Percentiles rank a stretch among this genome's conserved stretches.
Evolutionary conservation across 2,888 invertebrate species (phyloP).

Genomic region (Harpalus rubripes): DNA sequence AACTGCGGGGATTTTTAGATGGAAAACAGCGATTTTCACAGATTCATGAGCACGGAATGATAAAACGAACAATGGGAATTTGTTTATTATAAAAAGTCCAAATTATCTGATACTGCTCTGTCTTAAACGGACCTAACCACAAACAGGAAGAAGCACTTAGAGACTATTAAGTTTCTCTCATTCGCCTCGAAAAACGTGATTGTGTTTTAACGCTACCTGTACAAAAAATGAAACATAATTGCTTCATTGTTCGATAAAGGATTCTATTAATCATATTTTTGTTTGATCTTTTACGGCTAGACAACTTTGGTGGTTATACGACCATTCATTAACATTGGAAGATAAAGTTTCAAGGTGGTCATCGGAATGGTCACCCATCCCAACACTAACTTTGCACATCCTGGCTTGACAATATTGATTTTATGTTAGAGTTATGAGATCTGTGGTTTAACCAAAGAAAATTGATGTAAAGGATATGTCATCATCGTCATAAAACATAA

Average conservation of each 20-base stretch:
- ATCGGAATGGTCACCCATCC: neutral
- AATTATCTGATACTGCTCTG: slow-evolving; percentile 40
- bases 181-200: slow-evolving; percentile 5
- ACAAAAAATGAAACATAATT: slow-evolving; percentile 22
- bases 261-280: neutral
- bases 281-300: neutral
- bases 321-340: neutral
- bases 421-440: no score
- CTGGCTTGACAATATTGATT: no score
- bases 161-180: slow-evolving; percentile 19
- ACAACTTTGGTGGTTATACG: neutral
- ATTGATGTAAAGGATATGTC: no score
- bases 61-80: slow-evolving; percentile 45
- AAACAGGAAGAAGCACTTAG: slow-evolving; percentile 26
- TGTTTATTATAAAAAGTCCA: slow-evolving; percentile 29
- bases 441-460: no score
- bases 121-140: slow-evolving; percentile 20
- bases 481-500: no score
- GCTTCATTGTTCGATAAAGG: slow-evolving; percentile 7
- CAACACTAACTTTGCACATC: neutral
- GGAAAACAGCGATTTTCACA: slow-evolving; percentile 54
- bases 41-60: slow-evolving; percentile 37
- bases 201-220: neutral
- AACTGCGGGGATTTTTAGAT: slow-evolving; percentile 45
- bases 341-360: neutral